Base-by-base conservation (phyloP, 2,797 vertebrate species). In the Halcyon leucocephala region DNA sequence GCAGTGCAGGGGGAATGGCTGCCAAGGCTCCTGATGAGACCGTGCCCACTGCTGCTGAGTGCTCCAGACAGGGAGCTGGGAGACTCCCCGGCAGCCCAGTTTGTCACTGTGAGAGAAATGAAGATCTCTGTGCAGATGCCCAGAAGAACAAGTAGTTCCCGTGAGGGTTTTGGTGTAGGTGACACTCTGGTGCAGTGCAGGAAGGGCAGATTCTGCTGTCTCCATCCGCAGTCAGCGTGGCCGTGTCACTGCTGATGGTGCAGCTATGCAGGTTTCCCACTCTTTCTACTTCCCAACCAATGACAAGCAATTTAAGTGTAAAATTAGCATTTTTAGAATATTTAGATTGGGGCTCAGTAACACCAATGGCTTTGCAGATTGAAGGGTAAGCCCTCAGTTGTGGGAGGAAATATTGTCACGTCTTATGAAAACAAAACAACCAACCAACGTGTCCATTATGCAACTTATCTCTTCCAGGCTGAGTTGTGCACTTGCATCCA, bases 221-320 rank as follows among this genome's bases (percentile, higher is more conserved):
- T 13, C 25, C 14, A 0, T 25, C 25, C 0, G 0, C 26, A 29
- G 9, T 24, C 62, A 15, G 5, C 1, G 0, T 0, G 0, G 10
- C 60, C 12, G 4, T 4, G 12, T 35, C 54, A 14, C 29, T 55
- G 54, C 35, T 0, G 2, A 4, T 48, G 3, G 5, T 1, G 6
- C 7, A 13, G 1, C 65, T 57, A 0, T 24, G 31, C 28, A n/a
- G 19, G 5, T 33, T 62, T 54, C 31, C 49, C 29, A 20, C 25
- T 21, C 8, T 55, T 28, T 28, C 24, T 21, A 39, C 13, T 84
- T 74, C 54, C 64, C 42, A 69, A 31, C 17, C 37, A 55, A 14
- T n/a, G 16, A 37, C 54, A 48, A 82, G 26, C 19, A 89, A n/a
- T 72, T 60, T 13, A 55, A 52, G 4, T n/a, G 26, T 37, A 46